Conservation (phyloP, 2,888 invertebrate genomes). For the Sarcophaga subvicina region DNA sequence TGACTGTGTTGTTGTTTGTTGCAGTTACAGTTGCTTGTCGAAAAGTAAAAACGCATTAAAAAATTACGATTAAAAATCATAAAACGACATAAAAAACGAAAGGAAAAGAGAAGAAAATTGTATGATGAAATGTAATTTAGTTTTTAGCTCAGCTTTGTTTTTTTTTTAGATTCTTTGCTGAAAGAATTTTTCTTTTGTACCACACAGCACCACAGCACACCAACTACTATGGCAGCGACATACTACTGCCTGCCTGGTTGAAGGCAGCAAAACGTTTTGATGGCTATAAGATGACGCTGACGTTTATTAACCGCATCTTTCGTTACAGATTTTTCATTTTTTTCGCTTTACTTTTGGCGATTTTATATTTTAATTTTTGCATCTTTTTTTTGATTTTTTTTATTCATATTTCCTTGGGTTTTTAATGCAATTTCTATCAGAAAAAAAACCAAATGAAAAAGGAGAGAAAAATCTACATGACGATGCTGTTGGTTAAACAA, state of each 20-base stretch:
- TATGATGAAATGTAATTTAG: constrained; percentile 69
- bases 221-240: not conserved
- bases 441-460: no score
- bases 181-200: not conserved
- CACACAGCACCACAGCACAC: no score
- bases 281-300: constrained; percentile 53
- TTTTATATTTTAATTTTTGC: constrained; percentile 47
- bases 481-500: constrained; percentile 58
- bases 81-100: constrained; percentile 21
- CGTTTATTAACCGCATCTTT: constrained; percentile 68
- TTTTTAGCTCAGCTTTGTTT: constrained; percentile 51
- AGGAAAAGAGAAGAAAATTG: constrained; percentile 43
- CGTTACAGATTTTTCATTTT: not conserved
- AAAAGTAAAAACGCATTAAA: constrained; percentile 65
- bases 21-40: not conserved
- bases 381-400: constrained; percentile 25
- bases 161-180: not conserved
- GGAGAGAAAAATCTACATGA: constrained; percentile 7
- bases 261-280: constrained; percentile 29
- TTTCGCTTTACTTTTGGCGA: constrained; percentile 44
- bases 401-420: not conserved
- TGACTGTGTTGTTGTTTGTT: constrained; percentile 32
- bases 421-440: constrained; percentile 43
- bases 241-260: not conserved
- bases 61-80: constrained; percentile 67